Conservation (phyloP, 2,888 invertebrate species). For the Eupithecia insigniata region DNA sequence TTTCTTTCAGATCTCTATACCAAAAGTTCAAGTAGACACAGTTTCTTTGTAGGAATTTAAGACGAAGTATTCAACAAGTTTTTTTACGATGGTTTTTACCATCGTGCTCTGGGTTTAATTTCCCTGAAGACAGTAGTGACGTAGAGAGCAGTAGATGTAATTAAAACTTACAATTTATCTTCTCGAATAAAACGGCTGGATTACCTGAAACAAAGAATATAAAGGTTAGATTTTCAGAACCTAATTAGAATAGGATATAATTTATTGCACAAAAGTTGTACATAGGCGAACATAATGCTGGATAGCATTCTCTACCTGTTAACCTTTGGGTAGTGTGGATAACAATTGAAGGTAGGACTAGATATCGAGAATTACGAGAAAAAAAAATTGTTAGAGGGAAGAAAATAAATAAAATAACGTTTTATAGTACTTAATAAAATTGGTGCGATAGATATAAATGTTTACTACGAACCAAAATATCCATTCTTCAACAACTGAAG, state of each 20-base stretch:
- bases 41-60: background rate
- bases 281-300: too few relatives aligned
- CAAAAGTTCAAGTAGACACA: background rate
- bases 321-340: too few relatives aligned
- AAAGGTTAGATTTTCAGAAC: background rate
- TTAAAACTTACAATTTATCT: background rate
- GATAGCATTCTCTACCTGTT: too few relatives aligned
- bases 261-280: too few relatives aligned
- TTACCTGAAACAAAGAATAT: conserved; percentile 27
- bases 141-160: background rate
- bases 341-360: too few relatives aligned
- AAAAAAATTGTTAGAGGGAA: background rate
- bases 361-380: too few relatives aligned
- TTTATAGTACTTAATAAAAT: background rate
- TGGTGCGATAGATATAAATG: background rate
- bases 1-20: background rate
- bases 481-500: too few relatives aligned
- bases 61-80: background rate
- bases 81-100: conserved; percentile 1
- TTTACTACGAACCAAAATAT: too few relatives aligned
- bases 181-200: background rate
- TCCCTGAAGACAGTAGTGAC: background rate
- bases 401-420: background rate
- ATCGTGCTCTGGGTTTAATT: too few relatives aligned
- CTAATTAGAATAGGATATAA: too few relatives aligned